These are phyloP conservation scores for Actias luna DNA, from an alignment of 2,888 invertebrate species.

Conservation along the genomic window DNA sequence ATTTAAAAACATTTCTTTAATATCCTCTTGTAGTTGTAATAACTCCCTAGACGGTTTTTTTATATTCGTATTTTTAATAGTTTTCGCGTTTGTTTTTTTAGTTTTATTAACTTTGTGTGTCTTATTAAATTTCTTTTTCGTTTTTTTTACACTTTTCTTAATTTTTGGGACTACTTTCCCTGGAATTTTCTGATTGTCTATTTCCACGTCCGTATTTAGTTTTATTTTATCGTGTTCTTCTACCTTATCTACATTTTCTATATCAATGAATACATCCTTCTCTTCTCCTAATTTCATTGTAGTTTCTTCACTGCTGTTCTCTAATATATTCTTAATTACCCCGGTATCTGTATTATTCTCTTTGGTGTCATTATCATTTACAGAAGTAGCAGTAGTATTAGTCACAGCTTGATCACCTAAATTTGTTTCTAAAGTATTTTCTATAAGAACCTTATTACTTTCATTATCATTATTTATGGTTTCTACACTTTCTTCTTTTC, in stretches of 20 bases:
- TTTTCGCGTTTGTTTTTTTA: conserved; percentile 33
- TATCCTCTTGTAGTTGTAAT: conserved; percentile 85
- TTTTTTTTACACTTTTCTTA: conserved; percentile 33
- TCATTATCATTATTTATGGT: background rate
- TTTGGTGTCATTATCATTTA: background rate
- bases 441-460: background rate
- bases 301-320: background rate
- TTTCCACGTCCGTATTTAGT: conserved; percentile 18
- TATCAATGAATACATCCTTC: background rate
- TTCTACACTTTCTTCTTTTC: background rate
- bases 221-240: conserved; percentile 18
- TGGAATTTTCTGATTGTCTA: conserved; percentile 18
- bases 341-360: background rate
- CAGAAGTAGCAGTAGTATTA: background rate
- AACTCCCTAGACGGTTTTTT: conserved; percentile 75
- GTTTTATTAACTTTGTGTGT: conserved; percentile 32
- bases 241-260: conserved; percentile 14
- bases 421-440: background rate
- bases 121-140: conserved; percentile 27
- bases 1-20: conserved; percentile 86
- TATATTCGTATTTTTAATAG: conserved; percentile 28
- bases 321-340: background rate
- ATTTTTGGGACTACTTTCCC: conserved; percentile 12
- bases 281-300: background rate
- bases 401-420: conserved; percentile 3